These are phyloP conservation scores for Cecropterus lyciades DNA, from an alignment of 1,140 invertebrate genomes.

Conservation along the genomic window DNA sequence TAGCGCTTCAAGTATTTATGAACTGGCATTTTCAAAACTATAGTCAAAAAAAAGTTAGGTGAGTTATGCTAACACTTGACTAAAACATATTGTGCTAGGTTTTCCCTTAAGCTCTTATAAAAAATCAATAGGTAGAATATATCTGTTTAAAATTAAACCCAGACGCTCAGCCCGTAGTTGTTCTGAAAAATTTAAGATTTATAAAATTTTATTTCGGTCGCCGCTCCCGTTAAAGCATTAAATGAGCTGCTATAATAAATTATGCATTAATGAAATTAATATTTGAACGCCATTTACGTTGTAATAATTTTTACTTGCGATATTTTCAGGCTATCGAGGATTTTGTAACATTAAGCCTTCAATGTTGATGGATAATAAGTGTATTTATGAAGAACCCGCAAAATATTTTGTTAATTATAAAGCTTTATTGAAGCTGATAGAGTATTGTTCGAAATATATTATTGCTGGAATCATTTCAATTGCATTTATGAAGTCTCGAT, in stretches of 20 bases:
- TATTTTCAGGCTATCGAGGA: slow-evolving; percentile 16
- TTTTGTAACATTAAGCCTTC: slow-evolving; percentile 30
- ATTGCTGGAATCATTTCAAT: slow-evolving; percentile 10
- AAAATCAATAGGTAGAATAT: background rate
- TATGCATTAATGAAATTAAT: slow-evolving; percentile 34
- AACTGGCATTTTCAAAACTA: too few relatives aligned
- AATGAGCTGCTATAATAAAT: slow-evolving; percentile 31
- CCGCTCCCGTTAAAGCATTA: slow-evolving; percentile 21
- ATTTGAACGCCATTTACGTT: slow-evolving; percentile 31
- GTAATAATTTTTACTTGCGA: slow-evolving; percentile 35
- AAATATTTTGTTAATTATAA: slow-evolving; percentile 31
- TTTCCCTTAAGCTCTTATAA: background rate
- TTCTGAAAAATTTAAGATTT: slow-evolving; percentile 6
- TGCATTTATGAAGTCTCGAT: slow-evolving; percentile 7
- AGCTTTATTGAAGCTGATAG: slow-evolving; percentile 19
- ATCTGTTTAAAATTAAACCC: background rate
- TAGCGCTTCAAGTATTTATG: too few relatives aligned
- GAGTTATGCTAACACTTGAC: too few relatives aligned
- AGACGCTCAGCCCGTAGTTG: background rate
- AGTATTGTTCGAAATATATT: slow-evolving; percentile 7
- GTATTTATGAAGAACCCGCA: slow-evolving; percentile 24
- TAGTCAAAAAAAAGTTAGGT: too few relatives aligned
- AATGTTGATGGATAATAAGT: slow-evolving; percentile 32
- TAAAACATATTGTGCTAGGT: too few relatives aligned
- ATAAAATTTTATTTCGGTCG: slow-evolving; percentile 19